These are phyloP conservation scores for Camelus bactrianus DNA, from an alignment of 2,113 vertebrate species.

Conservation along the genomic window DNA sequence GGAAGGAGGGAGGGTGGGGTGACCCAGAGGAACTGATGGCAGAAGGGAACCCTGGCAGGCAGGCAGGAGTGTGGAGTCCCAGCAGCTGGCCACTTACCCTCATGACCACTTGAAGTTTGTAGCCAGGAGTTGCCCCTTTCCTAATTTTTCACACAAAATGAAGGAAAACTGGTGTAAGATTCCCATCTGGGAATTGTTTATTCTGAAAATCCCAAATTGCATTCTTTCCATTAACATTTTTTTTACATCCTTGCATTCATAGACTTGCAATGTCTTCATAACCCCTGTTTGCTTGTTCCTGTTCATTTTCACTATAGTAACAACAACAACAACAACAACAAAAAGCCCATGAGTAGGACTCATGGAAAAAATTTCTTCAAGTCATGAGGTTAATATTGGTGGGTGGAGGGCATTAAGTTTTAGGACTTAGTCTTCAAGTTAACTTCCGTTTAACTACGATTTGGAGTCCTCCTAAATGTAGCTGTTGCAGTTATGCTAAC, in stretches of 20 bases:
- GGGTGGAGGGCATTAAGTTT: background rate
- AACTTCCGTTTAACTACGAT: background rate
- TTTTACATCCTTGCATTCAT: background rate
- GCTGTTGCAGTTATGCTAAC: background rate
- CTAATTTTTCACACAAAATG: slow-evolving; percentile 12
- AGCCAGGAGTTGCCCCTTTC: background rate
- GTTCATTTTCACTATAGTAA: slow-evolving; percentile 16
- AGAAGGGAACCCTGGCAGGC: background rate
- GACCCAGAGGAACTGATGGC: background rate
- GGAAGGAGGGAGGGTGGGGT: no score
- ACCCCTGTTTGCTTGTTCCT: background rate
- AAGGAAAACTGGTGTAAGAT: background rate
- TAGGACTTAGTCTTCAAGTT: background rate
- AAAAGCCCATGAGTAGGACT: background rate
- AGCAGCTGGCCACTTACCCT: background rate
- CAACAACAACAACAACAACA: background rate
- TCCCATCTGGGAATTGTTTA: slow-evolving; percentile 1
- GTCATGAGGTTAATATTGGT: background rate
- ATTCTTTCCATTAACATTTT: slow-evolving; percentile 20
- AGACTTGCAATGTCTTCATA: slow-evolving; percentile 45
- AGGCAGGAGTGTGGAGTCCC: no score
- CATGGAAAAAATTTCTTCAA: slow-evolving; percentile 3
- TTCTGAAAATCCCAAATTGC: slow-evolving; percentile 25
- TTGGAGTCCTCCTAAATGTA: background rate
- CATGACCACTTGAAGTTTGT: background rate